Percentiles rank a stretch among this genome's conserved stretches.
Conservation (phyloP, 53 echinoderm and acorn worm genomes). For the Apostichopus leukothele region DNA sequence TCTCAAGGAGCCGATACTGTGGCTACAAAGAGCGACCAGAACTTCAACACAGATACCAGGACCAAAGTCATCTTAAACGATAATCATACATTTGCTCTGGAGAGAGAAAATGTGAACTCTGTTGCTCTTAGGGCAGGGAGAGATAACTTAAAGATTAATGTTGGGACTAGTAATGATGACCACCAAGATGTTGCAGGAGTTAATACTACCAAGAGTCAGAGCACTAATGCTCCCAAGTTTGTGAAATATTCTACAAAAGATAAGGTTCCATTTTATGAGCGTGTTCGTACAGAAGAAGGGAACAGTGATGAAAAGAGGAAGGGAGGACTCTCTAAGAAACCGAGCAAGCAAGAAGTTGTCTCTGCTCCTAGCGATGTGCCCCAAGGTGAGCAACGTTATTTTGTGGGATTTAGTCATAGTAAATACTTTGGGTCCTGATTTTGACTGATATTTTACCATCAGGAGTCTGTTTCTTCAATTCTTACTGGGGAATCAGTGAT, state of each 20-base stretch:
- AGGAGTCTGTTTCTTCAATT: too few relatives aligned
- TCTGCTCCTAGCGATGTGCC: neutral
- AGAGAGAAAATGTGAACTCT: neutral
- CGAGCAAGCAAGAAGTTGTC: neutral
- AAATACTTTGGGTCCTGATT: too few relatives aligned
- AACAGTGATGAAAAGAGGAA: neutral
- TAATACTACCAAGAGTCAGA: neutral
- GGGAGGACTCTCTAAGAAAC: neutral
- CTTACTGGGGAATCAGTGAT: too few relatives aligned
- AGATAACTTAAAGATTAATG: neutral
- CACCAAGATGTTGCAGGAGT: neutral
- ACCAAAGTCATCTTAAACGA: neutral
- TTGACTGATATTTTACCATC: too few relatives aligned
- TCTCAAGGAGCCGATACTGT: neutral
- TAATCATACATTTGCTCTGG: neutral
- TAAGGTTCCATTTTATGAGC: neutral
- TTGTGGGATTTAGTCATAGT: too few relatives aligned
- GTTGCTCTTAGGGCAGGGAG: neutral
- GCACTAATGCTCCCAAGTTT: neutral
- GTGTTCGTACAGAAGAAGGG: neutral
- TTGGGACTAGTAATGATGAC: neutral
- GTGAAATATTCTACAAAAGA: neutral
- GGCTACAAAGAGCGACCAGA: neutral
- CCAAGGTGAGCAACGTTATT: neutral
- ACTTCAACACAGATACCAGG: neutral